Conservation (phyloP, 2,888 invertebrate species). For the Darwinula stevensoni region DNA sequence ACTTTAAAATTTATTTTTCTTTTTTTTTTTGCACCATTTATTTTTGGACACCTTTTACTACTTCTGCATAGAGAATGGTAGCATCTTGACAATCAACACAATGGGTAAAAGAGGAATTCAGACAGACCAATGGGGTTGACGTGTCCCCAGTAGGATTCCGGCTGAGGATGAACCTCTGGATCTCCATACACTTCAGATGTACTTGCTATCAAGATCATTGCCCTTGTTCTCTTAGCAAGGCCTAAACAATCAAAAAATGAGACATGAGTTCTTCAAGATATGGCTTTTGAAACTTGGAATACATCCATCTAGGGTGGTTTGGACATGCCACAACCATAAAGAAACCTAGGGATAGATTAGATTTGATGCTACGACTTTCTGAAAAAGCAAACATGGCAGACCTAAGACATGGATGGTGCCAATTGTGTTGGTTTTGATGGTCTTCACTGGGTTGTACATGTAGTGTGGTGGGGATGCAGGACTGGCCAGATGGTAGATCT, state of each 20-base stretch:
- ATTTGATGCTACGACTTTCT: too few species aligned
- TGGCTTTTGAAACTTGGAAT: too few species aligned
- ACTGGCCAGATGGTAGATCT: conserved; percentile 98
- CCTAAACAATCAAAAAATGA: conserved; percentile 27
- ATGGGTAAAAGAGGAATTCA: too few species aligned
- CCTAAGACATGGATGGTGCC: conserved; percentile 81
- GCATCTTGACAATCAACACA: too few species aligned
- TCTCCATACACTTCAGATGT: conserved; percentile 98
- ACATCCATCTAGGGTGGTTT: too few species aligned
- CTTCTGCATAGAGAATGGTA: too few species aligned
- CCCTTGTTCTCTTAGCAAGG: conserved; percentile 68
- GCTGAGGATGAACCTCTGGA: conserved; percentile 90
- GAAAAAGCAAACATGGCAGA: conserved; percentile 14
- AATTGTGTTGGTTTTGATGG: conserved; percentile 92
- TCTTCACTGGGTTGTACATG: conserved; percentile 98
- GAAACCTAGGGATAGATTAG: too few species aligned
- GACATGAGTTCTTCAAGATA: background rate
- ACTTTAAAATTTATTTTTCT: too few species aligned
- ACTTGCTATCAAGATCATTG: conserved; percentile 76
- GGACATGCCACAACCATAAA: too few species aligned
- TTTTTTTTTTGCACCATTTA: too few species aligned
- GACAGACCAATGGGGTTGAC: conserved; percentile 75
- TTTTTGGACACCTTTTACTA: too few species aligned
- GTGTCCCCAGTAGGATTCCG: conserved; percentile 95
- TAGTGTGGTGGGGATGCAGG: conserved; percentile 97